A percentile compares a stretch with the other conserved stretches of the same genome.
Conservation (phyloP, 2,797 vertebrate species). For the Propithecus perrieri region DNA sequence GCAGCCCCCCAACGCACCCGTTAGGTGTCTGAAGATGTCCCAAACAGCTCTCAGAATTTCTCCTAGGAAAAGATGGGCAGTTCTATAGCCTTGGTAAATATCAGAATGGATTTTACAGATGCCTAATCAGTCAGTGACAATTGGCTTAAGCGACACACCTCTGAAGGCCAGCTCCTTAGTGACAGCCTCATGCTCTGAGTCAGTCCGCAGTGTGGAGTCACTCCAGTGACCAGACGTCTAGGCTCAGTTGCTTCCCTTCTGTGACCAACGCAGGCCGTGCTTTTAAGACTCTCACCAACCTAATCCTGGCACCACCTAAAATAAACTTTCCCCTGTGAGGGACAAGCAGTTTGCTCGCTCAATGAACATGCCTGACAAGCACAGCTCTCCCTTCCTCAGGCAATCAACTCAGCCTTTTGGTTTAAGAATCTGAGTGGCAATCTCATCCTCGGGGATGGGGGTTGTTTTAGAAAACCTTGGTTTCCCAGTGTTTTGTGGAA, state of each 20-base stretch:
- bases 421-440: no score
- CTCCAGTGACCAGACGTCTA: rapidly evolving
- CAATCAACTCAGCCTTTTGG: background rate
- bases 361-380: background rate
- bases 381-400: background rate
- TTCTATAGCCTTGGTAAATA: rapidly evolving
- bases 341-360: background rate
- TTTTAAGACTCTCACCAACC: background rate
- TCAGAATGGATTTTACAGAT: background rate
- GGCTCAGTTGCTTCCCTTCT: background rate
- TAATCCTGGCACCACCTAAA: background rate
- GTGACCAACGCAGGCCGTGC: background rate
- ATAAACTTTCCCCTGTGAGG: background rate
- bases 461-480: background rate
- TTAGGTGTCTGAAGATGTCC: background rate
- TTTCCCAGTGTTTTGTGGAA: background rate
- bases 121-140: rapidly evolving
- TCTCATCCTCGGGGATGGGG: background rate
- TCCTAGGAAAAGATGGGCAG: background rate
- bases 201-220: rapidly evolving
- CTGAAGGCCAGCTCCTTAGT: background rate
- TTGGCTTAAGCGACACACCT: background rate
- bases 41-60: background rate
- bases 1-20: background rate
- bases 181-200: background rate